Base-by-base conservation (phyloP, 1,140 invertebrate genomes). In the Pinna nobilis region DNA sequence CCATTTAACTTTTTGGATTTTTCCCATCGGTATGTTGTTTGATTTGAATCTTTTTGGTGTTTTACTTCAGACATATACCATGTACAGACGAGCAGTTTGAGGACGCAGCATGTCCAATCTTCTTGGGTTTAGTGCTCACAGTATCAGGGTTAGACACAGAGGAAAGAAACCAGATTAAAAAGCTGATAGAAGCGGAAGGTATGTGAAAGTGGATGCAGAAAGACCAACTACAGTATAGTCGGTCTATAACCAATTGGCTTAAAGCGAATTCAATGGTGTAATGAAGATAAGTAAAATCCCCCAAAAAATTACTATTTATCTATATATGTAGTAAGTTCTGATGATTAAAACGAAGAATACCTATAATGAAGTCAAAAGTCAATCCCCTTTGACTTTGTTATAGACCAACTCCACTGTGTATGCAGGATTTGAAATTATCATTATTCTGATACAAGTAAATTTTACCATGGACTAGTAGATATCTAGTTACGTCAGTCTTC, bases 121-220 rank as follows among this genome's bases (percentile, higher is more conserved):
- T 98, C 86, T 92, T 93, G 71, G 94, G 95, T 70, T 85, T 96
- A 13, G 90, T 92, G 69, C 92, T 97, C 11, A 95, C 94, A 11
- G 93, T 94, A 3, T 95, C 95, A 18, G 94, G 95, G 39, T 86
- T 97, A 63, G 84, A 90, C 13, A 90, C 88, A 63, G 86, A 89
- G 11, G 92, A 94, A 71, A 94, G 95, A 84, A 91, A 92, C 55
- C 90, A 93, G 73, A 89, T 97, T 5, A 93, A 93, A 87, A 91
- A 91, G 50, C 80, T 94, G 0, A 92, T 97, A 6, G 93, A 93
- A 49, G 63, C 72, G 20, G 84, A 86, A 78, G 87, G 87, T 87
- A 71, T 76, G 41, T 3, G 23, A 32, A 9, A 7, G n/a, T 18
- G 30, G 30, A 33, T 15, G 44, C 41, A 47, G 44, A 20, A 6